Percentiles rank a stretch among this genome's conserved stretches.
These are phyloP conservation scores for Oreamnos americanus DNA, from an alignment of 2,113 vertebrate genomes.

Conservation along the genomic window DNA sequence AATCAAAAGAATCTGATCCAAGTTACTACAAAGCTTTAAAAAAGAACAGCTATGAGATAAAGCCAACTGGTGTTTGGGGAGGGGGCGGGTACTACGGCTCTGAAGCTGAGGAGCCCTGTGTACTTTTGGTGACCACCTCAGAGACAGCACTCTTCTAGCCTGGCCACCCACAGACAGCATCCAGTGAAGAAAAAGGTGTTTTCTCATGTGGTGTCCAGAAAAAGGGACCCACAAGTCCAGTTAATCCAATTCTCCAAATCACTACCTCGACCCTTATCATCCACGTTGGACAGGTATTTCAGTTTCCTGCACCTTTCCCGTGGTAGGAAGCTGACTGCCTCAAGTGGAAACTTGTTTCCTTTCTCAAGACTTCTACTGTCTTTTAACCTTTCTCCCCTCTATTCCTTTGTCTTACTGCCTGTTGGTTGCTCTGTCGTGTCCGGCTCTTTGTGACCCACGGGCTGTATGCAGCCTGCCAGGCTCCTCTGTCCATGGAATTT, in stretches of 20 bases:
- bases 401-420: neutral
- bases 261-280: neutral
- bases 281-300: neutral
- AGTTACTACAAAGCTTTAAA: neutral
- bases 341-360: neutral
- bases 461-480: neutral
- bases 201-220: neutral
- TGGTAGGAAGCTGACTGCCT: neutral
- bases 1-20: neutral
- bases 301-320: neutral
- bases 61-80: neutral
- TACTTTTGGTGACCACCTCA: neutral
- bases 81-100: neutral
- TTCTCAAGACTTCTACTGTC: neutral
- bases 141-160: neutral
- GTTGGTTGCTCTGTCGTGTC: neutral
- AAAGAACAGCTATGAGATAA: neutral
- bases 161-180: neutral
- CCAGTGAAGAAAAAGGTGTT: neutral
- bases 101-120: neutral
- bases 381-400: neutral
- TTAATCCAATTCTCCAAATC: neutral
- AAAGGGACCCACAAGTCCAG: neutral
- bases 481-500: neutral
- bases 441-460: neutral